Percentiles rank a stretch among this genome's conserved stretches.
These are phyloP conservation scores for Chaetops frenatus DNA, from an alignment of 2,113 vertebrate species.

Conservation along the genomic window DNA sequence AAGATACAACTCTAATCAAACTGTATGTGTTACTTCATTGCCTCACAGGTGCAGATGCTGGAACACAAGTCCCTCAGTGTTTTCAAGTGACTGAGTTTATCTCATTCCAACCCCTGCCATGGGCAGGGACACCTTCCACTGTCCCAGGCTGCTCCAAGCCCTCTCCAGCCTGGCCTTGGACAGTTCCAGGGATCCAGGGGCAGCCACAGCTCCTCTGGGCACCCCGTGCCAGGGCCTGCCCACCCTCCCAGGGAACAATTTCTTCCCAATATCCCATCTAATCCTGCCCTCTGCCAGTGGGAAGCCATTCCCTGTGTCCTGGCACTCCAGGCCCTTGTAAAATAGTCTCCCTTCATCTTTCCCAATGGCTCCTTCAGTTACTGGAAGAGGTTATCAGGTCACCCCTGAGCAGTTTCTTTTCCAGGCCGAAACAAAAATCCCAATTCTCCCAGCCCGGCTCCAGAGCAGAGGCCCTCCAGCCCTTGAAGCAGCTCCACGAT, in stretches of 20 bases:
- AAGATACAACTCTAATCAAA: background rate
- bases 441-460: background rate
- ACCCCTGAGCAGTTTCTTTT: background rate
- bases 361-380: background rate
- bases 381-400: background rate
- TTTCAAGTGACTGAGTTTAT: background rate
- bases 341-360: background rate
- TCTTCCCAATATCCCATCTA: background rate
- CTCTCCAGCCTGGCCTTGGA: accelerated
- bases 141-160: background rate
- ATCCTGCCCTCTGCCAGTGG: background rate
- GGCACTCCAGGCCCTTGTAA: background rate
- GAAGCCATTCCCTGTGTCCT: background rate
- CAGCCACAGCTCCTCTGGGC: background rate
- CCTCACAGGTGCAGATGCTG: background rate
- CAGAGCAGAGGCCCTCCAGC: background rate
- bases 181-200: background rate
- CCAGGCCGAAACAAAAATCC: background rate
- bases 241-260: background rate
- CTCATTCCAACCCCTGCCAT: background rate
- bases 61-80: background rate
- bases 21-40: background rate
- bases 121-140: background rate
- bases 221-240: background rate
- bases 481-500: background rate